Base-by-base conservation (phyloP, 2,888 invertebrate species). In the Cybosia mesomella region DNA sequence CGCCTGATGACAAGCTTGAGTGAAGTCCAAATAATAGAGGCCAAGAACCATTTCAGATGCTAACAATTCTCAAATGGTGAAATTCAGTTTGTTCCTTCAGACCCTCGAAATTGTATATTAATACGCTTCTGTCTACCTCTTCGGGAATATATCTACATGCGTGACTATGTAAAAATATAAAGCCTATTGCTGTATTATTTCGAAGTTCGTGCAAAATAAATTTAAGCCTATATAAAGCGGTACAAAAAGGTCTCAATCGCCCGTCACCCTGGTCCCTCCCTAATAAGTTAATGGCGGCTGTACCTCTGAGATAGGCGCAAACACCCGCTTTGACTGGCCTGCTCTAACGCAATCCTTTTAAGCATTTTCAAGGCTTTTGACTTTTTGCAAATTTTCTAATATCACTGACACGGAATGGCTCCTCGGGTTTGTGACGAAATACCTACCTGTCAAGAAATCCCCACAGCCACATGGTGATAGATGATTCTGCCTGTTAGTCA, bases 251-350 rank as follows among this genome's bases (percentile, higher is more conserved):
- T 62, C 67, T 68, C 75, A 70, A 24, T 34, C 53, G 36, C 49
- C 58, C 22, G 9, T 64, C 64, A 76, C 74, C 15, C 66, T 66
- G 67, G 9, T 58, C 68, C 9, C 21, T 53, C 74, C 83, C 75
- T 74, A 77, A 81, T 74, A 80, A 88, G 87, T 88, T 91, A 92
- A 92, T 92, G 88, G 89, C 74, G 88, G 75, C 92, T 91, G 92
- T 81, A 86, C 82, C 80, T 77, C 81, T 85, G 88, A 91, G 92
- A 92, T 92, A 92, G 89, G 87, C 77, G 86, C 86, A 83, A 82
- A 86, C 84, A 84, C 86, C 87, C 88, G 88, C 84, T 85, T 78
- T 87, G 87, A 87, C 87, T 79, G 65, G 71, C 80, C 80, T 82
- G 85, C 85, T 85, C 83, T 84, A 84, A 75, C 70, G 72, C 83